Percentiles rank a stretch among this genome's conserved stretches.
Evolutionary conservation across 2,113 vertebrate species (phyloP).

Genomic region (Brachypteracias leptosomus): DNA sequence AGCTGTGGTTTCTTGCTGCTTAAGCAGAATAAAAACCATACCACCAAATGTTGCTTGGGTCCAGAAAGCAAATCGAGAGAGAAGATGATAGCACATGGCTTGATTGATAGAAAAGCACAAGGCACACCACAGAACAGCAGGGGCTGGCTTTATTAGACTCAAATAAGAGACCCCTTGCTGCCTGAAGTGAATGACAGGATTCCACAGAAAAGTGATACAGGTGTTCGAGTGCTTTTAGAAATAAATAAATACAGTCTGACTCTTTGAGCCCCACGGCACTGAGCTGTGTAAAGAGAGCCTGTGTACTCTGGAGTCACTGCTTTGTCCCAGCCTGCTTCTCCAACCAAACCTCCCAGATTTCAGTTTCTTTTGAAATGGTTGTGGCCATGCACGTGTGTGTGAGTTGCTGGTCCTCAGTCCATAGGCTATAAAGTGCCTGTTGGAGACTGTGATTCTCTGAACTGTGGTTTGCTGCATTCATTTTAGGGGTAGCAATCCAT

Average conservation of each 20-base stretch:
- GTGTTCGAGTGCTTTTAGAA: not conserved
- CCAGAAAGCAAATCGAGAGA: not conserved
- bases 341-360: not conserved
- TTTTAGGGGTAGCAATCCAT: not conserved
- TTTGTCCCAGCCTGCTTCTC: not conserved
- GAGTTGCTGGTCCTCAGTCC: not conserved
- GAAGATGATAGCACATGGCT: not conserved
- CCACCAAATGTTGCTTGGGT: not conserved
- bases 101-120: not conserved
- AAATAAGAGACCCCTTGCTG: not conserved
- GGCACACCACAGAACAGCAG: not conserved
- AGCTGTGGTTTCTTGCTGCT: not conserved
- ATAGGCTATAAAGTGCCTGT: not conserved
- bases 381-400: fast-evolving
- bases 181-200: not conserved
- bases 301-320: fast-evolving
- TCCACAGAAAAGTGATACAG: not conserved
- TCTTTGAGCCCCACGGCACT: not conserved
- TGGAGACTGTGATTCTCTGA: not conserved
- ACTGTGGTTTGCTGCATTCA: not conserved
- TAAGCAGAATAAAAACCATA: not conserved
- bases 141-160: not conserved
- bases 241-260: no score
- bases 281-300: not conserved
- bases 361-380: not conserved